Evolutionary conservation across 2,888 invertebrate species (phyloP).

Genomic region (Melikaiella ostensackeni): DNA sequence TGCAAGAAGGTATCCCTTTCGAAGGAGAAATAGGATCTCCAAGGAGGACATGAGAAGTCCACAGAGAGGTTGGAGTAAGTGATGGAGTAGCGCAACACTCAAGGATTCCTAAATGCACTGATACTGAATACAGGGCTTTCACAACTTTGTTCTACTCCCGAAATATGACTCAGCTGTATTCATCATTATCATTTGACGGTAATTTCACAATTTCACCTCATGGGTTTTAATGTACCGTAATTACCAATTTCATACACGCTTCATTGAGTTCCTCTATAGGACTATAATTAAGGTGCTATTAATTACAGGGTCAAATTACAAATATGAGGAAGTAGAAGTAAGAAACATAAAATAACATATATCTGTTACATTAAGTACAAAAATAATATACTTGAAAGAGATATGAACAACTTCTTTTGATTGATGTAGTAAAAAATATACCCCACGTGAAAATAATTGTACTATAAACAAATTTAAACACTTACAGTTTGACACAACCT

Average conservation of each 20-base stretch:
- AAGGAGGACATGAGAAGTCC: constrained; percentile 56
- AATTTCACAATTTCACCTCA: constrained; percentile 14
- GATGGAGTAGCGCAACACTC: constrained; percentile 66
- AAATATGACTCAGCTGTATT: constrained; percentile 1
- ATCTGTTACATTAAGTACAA: too few relatives aligned
- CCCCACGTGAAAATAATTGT: too few relatives aligned
- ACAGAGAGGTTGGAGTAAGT: constrained; percentile 68
- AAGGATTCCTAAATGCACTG: constrained; percentile 47
- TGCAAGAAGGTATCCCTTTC: constrained; percentile 40
- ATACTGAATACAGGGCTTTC: constrained; percentile 39
- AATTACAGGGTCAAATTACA: too few relatives aligned
- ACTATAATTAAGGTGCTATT: too few relatives aligned
- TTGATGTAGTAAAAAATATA: too few relatives aligned
- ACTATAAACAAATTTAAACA: too few relatives aligned
- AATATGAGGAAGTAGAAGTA: too few relatives aligned
- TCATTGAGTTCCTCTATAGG: too few relatives aligned
- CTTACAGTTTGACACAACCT: too few relatives aligned
- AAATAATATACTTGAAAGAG: too few relatives aligned
- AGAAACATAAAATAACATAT: too few relatives aligned
- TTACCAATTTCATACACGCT: not conserved
- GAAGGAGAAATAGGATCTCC: constrained; percentile 47
- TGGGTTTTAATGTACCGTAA: not conserved
- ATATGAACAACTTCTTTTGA: too few relatives aligned
- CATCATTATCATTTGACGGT: constrained; percentile 18
- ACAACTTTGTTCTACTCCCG: constrained; percentile 22